Conservation (phyloP, 2,888 invertebrate genomes). For the Lydus trimaculatus region DNA sequence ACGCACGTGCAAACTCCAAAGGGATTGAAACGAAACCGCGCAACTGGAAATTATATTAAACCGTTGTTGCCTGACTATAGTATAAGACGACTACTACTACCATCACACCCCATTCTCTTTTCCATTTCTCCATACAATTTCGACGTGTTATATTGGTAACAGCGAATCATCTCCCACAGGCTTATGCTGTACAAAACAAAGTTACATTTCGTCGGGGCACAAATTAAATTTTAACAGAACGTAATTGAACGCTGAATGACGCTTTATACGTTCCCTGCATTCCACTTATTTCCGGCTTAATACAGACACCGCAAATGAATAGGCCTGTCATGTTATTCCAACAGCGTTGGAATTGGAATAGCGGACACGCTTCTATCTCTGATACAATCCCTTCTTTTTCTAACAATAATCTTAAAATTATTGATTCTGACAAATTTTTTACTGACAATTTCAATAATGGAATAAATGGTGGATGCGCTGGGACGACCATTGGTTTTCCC, state of each 20-base stretch:
- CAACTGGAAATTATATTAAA: constrained; percentile 59
- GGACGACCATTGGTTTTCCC: background rate
- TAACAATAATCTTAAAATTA: background rate
- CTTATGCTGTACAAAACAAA: constrained; percentile 56
- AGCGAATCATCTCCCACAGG: constrained; percentile 45
- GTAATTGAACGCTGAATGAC: constrained; percentile 60
- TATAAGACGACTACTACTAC: background rate
- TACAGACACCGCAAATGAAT: constrained; percentile 56
- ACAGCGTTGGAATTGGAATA: constrained; percentile 14
- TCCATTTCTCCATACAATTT: constrained; percentile 19
- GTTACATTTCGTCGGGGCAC: constrained; percentile 59
- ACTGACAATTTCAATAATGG: background rate
- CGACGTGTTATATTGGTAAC: constrained; percentile 45
- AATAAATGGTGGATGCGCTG: background rate
- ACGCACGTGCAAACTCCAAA: constrained; percentile 57
- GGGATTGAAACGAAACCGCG: constrained; percentile 58
- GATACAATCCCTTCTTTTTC: background rate
- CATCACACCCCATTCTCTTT: background rate
- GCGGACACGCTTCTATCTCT: background rate
- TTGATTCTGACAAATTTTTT: background rate
- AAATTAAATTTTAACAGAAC: constrained; percentile 60
- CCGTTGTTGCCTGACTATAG: constrained; percentile 41
- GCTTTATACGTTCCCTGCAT: constrained; percentile 57
- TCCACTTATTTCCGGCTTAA: constrained; percentile 59
- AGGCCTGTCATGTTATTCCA: constrained; percentile 41